Percentiles rank a stretch among this genome's conserved stretches.
phyloP scores from a whole-genome alignment of 2,113 vertebrate genomes.

The Caracal caracal region DNA sequence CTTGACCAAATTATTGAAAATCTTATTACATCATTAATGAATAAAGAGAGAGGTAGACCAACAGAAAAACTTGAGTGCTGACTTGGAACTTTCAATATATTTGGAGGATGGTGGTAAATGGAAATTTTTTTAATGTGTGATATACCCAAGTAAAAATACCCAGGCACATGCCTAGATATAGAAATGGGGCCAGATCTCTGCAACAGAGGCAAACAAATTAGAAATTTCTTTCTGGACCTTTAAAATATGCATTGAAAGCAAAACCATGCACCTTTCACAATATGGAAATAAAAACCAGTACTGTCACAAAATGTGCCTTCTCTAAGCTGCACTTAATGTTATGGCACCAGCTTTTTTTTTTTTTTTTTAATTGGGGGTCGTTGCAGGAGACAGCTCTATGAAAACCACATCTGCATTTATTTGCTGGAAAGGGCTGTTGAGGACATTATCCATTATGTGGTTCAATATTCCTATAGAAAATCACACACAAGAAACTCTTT shows the following conservation, averaged over 20 bases:
- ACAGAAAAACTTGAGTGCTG: background rate
- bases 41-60: background rate
- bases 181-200: background rate
- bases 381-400: slow-evolving; percentile 23
- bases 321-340: background rate
- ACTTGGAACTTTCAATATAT: slow-evolving; percentile 8
- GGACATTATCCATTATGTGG: slow-evolving; percentile 21
- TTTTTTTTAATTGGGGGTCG: background rate
- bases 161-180: background rate
- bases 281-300: background rate
- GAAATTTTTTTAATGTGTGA: background rate
- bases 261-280: slow-evolving; percentile 35
- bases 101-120: background rate
- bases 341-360: background rate
- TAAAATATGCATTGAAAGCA: slow-evolving; percentile 35
- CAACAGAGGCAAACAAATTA: background rate
- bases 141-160: background rate
- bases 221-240: slow-evolving; percentile 45
- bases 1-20: slow-evolving; percentile 25
- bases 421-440: slow-evolving; percentile 18
- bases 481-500: slow-evolving; percentile 44
- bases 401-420: slow-evolving; percentile 63
- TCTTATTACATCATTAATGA: background rate
- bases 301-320: slow-evolving; percentile 6
- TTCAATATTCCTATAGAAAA: slow-evolving; percentile 63